These are phyloP conservation scores for Dicentrarchus labrax DNA, from an alignment of 2,113 vertebrate species.

Conservation along the genomic window DNA sequence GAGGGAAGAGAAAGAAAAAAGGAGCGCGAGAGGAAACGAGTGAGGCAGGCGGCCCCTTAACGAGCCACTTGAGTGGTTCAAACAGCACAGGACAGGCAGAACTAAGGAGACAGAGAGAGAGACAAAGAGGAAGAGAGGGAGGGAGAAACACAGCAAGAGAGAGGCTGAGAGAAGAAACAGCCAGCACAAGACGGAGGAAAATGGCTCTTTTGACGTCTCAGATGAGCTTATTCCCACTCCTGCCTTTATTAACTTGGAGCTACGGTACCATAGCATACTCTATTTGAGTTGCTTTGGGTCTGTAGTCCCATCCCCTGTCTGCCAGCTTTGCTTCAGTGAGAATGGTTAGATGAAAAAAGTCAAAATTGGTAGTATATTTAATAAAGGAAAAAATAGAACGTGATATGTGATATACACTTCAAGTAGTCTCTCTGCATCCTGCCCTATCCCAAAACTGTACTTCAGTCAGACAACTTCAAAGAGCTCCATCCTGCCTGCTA, in stretches of 20 bases:
- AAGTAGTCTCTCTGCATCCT: not conserved
- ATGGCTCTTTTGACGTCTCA: slow-evolving; percentile 52
- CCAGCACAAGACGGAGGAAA: slow-evolving; percentile 32
- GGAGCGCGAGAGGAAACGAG: slow-evolving; percentile 40
- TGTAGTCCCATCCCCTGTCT: slow-evolving; percentile 11
- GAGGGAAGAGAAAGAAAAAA: slow-evolving; percentile 52
- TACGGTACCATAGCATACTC: slow-evolving; percentile 8
- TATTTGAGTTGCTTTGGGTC: slow-evolving; percentile 5
- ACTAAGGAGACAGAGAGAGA: slow-evolving; percentile 42
- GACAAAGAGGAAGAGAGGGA: slow-evolving; percentile 30
- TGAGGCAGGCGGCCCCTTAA: slow-evolving; percentile 60
- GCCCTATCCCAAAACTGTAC: not conserved
- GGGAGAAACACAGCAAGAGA: not conserved
- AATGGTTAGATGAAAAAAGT: not conserved
- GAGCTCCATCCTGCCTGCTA: not conserved
- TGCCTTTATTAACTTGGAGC: slow-evolving; percentile 6
- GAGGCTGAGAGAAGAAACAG: slow-evolving; percentile 35
- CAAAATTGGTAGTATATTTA: not conserved
- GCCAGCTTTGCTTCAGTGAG: slow-evolving; percentile 9
- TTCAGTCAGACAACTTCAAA: not conserved
- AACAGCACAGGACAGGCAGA: slow-evolving; percentile 58
- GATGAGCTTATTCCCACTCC: slow-evolving; percentile 30
- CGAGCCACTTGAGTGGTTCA: slow-evolving; percentile 72
- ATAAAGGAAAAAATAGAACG: not conserved
- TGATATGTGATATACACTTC: not conserved